Percentiles rank a stretch among this genome's conserved stretches.
Evolutionary conservation across 1,140 invertebrate species (phyloP).

Genomic region (Diuraphis noxia): DNA sequence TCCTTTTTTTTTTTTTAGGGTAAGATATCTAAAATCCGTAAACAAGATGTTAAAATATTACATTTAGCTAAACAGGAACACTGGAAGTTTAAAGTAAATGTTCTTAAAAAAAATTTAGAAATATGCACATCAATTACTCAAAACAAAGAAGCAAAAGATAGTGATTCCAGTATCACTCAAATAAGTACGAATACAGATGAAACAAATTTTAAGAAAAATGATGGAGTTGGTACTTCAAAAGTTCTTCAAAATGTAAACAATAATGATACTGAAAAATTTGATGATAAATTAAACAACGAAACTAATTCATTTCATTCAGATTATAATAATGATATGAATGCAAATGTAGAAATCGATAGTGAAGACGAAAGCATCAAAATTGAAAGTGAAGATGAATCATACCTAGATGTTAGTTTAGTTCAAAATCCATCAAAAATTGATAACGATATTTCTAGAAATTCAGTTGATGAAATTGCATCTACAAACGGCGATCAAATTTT

Average conservation of each 20-base stretch:
- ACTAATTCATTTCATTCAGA: not conserved
- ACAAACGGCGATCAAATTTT: not conserved
- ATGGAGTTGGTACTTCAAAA: not conserved
- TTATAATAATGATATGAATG: not conserved
- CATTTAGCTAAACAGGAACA: not conserved
- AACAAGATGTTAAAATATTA: not conserved
- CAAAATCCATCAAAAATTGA: not conserved
- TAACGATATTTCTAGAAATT: not conserved
- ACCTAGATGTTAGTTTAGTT: not conserved
- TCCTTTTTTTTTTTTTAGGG: constrained; percentile 8
- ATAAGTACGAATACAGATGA: not conserved
- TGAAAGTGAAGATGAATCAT: not conserved
- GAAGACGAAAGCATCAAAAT: not conserved
- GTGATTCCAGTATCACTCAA: not conserved
- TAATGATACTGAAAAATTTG: not conserved
- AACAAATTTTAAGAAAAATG: not conserved
- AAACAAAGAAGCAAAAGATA: not conserved
- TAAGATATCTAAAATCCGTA: not conserved
- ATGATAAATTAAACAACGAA: not conserved
- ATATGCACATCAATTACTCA: not conserved
- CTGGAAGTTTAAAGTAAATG: not conserved
- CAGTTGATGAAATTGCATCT: not conserved
- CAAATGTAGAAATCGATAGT: not conserved
- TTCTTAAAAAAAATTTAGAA: constrained; percentile 1
- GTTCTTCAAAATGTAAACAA: not conserved